phyloP scores from a whole-genome alignment of 2,888 invertebrate species.

The Erebia aethiops region DNA sequence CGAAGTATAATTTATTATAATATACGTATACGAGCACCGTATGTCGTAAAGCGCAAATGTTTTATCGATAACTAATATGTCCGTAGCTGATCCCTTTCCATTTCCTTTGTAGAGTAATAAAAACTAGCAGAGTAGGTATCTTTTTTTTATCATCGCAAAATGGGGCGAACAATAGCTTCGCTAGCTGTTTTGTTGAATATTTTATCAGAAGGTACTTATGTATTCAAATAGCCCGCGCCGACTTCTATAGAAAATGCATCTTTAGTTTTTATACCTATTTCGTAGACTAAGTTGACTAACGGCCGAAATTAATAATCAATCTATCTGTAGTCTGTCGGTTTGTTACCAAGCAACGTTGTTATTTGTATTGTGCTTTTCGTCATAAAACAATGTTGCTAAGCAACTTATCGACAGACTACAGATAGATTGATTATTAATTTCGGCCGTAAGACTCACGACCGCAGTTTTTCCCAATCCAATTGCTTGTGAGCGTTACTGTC shows the following conservation, averaged over 20 bases:
- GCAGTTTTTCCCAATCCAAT: too few species aligned
- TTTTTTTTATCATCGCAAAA: neutral
- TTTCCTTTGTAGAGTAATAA: conserved; percentile 13
- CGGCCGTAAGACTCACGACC: too few species aligned
- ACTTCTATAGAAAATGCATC: neutral
- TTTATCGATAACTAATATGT: neutral
- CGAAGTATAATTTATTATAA: too few species aligned
- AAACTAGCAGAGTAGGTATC: neutral
- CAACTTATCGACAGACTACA: too few species aligned
- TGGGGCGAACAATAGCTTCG: conserved; percentile 2
- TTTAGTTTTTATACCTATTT: neutral
- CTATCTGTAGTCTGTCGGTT: too few species aligned
- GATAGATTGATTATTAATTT: too few species aligned
- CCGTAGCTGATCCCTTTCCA: neutral
- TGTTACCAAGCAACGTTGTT: too few species aligned
- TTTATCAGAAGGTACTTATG: conserved; percentile 10
- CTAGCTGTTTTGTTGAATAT: conserved; percentile 19
- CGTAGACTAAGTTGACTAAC: too few species aligned
- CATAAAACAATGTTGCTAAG: too few species aligned
- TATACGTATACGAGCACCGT: neutral
- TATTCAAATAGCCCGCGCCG: conserved; percentile 14
- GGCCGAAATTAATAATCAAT: too few species aligned
- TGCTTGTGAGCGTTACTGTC: too few species aligned
- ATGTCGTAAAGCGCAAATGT: neutral
- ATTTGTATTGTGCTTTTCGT: too few species aligned